Percentiles rank a stretch among this genome's conserved stretches.
Conservation (phyloP, 2,888 invertebrate species). For the Spodoptera picta region DNA sequence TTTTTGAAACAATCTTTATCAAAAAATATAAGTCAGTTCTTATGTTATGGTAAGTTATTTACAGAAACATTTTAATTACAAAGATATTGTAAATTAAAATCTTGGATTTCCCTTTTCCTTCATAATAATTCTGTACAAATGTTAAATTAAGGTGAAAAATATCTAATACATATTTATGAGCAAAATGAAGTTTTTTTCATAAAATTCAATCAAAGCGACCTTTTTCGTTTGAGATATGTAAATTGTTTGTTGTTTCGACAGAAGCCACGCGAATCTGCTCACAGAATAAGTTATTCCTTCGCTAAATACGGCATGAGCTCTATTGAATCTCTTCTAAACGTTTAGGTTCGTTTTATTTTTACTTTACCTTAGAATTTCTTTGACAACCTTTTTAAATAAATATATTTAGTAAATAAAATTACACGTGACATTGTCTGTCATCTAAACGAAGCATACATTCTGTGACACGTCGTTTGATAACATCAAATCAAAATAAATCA, state of each 20-base stretch:
- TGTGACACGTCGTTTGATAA: too few relatives aligned
- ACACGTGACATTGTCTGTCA: slow-evolving; percentile 3
- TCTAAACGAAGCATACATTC: background rate
- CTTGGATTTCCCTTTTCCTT: background rate
- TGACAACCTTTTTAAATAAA: slow-evolving; percentile 4
- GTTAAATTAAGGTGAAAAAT: slow-evolving; percentile 44
- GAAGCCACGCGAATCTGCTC: slow-evolving; percentile 43
- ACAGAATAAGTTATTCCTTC: slow-evolving; percentile 53
- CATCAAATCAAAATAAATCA: too few relatives aligned
- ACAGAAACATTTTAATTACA: background rate
- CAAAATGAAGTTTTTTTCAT: slow-evolving; percentile 33
- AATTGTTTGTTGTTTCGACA: slow-evolving; percentile 61
- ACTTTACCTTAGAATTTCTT: slow-evolving; percentile 23
- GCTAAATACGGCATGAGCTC: slow-evolving; percentile 27
- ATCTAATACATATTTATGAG: slow-evolving; percentile 56
- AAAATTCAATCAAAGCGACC: slow-evolving; percentile 57
- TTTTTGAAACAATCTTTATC: too few relatives aligned
- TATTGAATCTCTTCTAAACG: slow-evolving; percentile 29
- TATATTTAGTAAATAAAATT: slow-evolving; percentile 7
- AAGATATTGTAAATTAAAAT: slow-evolving; percentile 2
- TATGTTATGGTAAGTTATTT: too few relatives aligned
- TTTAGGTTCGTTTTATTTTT: slow-evolving; percentile 23
- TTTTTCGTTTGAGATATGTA: slow-evolving; percentile 56
- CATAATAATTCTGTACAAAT: slow-evolving; percentile 19
- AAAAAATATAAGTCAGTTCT: too few relatives aligned